Evolutionary conservation across 2,797 vertebrate species (phyloP).

Genomic region (Aeoliscus strigatus): DNA sequence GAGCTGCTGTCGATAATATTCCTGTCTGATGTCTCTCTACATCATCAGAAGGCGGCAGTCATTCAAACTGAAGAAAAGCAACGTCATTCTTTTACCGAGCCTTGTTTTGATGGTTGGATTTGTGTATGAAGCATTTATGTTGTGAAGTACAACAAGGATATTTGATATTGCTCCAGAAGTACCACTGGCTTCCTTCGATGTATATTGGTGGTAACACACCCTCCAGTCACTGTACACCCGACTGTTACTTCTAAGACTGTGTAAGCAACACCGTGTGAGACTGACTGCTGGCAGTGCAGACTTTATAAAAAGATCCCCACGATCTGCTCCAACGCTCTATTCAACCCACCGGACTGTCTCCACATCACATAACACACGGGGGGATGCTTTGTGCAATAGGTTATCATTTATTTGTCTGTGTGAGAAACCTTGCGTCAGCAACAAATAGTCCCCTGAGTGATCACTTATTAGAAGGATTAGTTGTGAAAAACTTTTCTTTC

Average conservation of each 20-base stretch:
- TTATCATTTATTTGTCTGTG: slow-evolving; percentile 46
- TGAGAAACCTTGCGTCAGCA: slow-evolving; percentile 23
- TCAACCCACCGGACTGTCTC: slow-evolving; percentile 1
- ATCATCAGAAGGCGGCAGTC: too few relatives aligned
- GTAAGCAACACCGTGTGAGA: slow-evolving; percentile 52
- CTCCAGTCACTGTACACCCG: slow-evolving; percentile 3
- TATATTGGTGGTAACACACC: slow-evolving; percentile 1
- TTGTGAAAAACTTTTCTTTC: too few relatives aligned
- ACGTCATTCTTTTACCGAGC: too few relatives aligned
- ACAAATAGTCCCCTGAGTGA: too few relatives aligned
- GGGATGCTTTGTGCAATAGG: neutral
- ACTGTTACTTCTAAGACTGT: slow-evolving; percentile 15
- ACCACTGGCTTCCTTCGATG: slow-evolving; percentile 3
- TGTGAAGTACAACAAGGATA: slow-evolving; percentile 1
- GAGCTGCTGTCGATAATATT: too few relatives aligned
- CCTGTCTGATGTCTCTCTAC: too few relatives aligned
- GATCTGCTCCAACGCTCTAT: slow-evolving; percentile 20
- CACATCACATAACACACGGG: slow-evolving; percentile 11
- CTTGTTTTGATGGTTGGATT: too few relatives aligned
- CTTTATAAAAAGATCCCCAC: slow-evolving; percentile 72
- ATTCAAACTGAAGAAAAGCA: too few relatives aligned
- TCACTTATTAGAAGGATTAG: too few relatives aligned
- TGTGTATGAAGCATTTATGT: neutral
- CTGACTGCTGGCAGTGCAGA: slow-evolving; percentile 55
- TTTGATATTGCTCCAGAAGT: slow-evolving; percentile 6